These are phyloP conservation scores for Holotrichia oblita DNA, from an alignment of 1,140 invertebrate species.

Conservation along the genomic window DNA sequence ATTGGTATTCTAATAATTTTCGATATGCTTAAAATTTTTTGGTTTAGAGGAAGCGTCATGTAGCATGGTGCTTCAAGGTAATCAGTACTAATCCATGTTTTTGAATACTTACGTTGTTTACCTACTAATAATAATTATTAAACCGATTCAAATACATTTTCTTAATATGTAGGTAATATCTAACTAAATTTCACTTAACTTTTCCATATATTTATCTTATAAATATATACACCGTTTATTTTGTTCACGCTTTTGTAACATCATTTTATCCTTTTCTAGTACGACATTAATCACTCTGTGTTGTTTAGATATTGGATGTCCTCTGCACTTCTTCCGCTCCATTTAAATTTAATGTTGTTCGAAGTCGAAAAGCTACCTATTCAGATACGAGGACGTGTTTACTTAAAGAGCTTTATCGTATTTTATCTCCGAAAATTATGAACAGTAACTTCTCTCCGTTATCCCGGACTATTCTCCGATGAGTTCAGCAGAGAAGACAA, in stretches of 20 bases:
- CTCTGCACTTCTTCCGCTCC: slow-evolving; percentile 5
- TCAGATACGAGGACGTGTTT: slow-evolving; percentile 13
- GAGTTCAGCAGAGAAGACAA: background rate
- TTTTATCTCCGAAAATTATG: slow-evolving; percentile 17
- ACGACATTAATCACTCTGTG: slow-evolving; percentile 6
- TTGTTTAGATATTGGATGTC: background rate
- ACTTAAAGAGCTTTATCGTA: slow-evolving; percentile 15
- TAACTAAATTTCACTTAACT: too few species aligned
- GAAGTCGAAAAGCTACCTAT: background rate
- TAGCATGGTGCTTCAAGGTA: too few species aligned
- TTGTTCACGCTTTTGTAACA: background rate
- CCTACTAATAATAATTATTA: too few species aligned
- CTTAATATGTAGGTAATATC: too few species aligned
- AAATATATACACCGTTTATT: background rate
- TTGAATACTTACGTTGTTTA: too few species aligned
- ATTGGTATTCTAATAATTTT: too few species aligned
- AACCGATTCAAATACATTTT: too few species aligned
- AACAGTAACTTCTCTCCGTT: slow-evolving; percentile 3
- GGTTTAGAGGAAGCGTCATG: too few species aligned
- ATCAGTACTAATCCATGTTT: too few species aligned
- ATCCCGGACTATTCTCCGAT: background rate
- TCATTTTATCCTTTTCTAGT: background rate
- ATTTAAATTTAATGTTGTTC: slow-evolving; percentile 27
- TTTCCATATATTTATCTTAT: too few species aligned
- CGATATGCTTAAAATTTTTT: too few species aligned